These are phyloP conservation scores for Apodemia duryi DNA, from an alignment of 2,888 invertebrate species.

Conservation along the genomic window DNA sequence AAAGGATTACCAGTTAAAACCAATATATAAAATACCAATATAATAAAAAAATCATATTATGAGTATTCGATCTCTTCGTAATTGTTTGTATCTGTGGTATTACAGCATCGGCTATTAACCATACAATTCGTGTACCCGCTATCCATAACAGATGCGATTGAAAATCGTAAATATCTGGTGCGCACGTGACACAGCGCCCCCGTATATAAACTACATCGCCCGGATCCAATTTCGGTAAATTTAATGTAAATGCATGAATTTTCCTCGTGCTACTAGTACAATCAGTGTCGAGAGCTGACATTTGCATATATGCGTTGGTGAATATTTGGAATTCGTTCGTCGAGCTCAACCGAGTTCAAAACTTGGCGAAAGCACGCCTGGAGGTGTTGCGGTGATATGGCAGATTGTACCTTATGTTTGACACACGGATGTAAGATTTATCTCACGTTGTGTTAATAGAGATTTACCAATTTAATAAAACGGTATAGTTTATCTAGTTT, in stretches of 20 bases:
- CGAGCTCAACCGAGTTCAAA: slow-evolving; percentile 72
- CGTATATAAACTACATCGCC: slow-evolving; percentile 64
- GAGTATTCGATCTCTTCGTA: not conserved
- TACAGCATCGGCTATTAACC: slow-evolving; percentile 21
- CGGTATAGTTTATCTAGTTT: too few relatives aligned
- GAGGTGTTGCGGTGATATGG: slow-evolving; percentile 55
- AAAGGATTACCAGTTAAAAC: too few relatives aligned
- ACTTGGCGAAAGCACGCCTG: slow-evolving; percentile 59
- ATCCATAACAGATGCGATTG: slow-evolving; percentile 58
- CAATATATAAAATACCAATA: too few relatives aligned
- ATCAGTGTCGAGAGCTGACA: slow-evolving; percentile 77
- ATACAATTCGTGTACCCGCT: slow-evolving; percentile 25
- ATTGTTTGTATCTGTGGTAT: slow-evolving; percentile 5
- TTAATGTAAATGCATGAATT: slow-evolving; percentile 78
- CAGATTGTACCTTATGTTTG: slow-evolving; percentile 53
- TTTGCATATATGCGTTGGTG: slow-evolving; percentile 73
- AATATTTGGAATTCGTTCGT: slow-evolving; percentile 73
- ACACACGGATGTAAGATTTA: slow-evolving; percentile 35
- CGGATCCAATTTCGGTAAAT: slow-evolving; percentile 72
- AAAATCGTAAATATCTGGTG: slow-evolving; percentile 68
- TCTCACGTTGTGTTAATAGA: not conserved
- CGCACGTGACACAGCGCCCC: slow-evolving; percentile 59
- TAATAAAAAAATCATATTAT: not conserved
- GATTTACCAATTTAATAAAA: not conserved
- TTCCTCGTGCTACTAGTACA: slow-evolving; percentile 74